Conservation (phyloP, 2,113 vertebrate genomes). For the Nettapus auritus region DNA sequence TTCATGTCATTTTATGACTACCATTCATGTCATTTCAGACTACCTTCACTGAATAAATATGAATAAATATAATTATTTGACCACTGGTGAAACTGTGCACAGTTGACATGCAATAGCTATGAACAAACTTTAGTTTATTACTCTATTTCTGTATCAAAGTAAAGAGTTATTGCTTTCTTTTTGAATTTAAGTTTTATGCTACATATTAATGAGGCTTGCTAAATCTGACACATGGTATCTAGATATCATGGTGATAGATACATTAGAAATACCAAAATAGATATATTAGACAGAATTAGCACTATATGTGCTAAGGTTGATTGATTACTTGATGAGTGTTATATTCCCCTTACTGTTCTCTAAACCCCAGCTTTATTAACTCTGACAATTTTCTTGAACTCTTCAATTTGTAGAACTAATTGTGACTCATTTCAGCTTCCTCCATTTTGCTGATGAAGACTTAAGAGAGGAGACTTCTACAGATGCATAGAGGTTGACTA, state of each 20-base stretch:
- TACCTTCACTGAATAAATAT: background rate
- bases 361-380: conserved; percentile 65
- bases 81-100: background rate
- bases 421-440: conserved; percentile 47
- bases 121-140: background rate
- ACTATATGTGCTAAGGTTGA: conserved; percentile 46
- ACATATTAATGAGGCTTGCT: background rate
- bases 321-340: conserved; percentile 58
- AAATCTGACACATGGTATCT: background rate
- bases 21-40: background rate
- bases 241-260: conserved; percentile 2
- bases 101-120: background rate
- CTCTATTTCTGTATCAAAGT: background rate
- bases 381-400: conserved; percentile 57
- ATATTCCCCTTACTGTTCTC: conserved; percentile 56
- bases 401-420: conserved; percentile 62
- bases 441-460: conserved; percentile 47
- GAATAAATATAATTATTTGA: background rate
- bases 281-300: conserved; percentile 54
- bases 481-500: background rate
- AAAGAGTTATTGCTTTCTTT: background rate
- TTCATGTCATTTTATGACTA: background rate
- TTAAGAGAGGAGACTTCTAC: conserved; percentile 35
- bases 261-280: conserved; percentile 53
- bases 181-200: background rate